Conservation (phyloP, 2,797 vertebrate genomes). For the Myripristis jacobus region DNA sequence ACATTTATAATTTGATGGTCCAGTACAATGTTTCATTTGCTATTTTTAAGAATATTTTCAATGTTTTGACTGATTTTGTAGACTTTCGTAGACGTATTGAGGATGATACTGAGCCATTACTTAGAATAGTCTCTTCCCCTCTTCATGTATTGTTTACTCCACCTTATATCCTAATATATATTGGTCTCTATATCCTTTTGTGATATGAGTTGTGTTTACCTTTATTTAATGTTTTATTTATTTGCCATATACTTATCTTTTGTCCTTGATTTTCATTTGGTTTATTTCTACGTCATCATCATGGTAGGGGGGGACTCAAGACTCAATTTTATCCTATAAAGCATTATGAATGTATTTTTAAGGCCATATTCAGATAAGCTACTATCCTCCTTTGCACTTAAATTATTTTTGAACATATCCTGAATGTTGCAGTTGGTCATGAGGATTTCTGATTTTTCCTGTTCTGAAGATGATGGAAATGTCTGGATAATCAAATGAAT, state of each 20-base stretch:
- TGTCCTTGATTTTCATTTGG: not conserved
- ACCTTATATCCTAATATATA: not conserved
- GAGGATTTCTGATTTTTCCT: slow-evolving; percentile 66
- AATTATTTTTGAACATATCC: slow-evolving; percentile 65
- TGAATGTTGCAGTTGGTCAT: slow-evolving; percentile 45
- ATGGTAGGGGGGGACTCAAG: slow-evolving; percentile 23
- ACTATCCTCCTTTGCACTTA: slow-evolving; percentile 68
- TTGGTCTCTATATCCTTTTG: slow-evolving; percentile 26
- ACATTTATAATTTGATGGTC: slow-evolving; percentile 23
- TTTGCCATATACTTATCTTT: slow-evolving; percentile 7
- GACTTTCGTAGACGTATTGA: slow-evolving; percentile 36
- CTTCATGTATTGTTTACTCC: slow-evolving; percentile 20
- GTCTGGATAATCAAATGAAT: slow-evolving; percentile 18
- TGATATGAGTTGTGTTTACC: slow-evolving; percentile 36
- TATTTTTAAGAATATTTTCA: slow-evolving; percentile 34
- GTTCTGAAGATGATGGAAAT: slow-evolving; percentile 29
- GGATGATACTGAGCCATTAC: not conserved
- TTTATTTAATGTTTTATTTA: slow-evolving; percentile 21
- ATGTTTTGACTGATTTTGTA: slow-evolving; percentile 43
- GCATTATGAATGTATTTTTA: slow-evolving; percentile 75
- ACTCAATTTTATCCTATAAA: slow-evolving; percentile 28
- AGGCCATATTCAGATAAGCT: slow-evolving; percentile 63
- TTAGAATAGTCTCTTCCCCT: not conserved
- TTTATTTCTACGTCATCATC: not conserved
- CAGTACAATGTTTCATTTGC: slow-evolving; percentile 35